Evolutionary conservation across 2,888 invertebrate species (phyloP).

Genomic region (Palloptera scutellata): DNA sequence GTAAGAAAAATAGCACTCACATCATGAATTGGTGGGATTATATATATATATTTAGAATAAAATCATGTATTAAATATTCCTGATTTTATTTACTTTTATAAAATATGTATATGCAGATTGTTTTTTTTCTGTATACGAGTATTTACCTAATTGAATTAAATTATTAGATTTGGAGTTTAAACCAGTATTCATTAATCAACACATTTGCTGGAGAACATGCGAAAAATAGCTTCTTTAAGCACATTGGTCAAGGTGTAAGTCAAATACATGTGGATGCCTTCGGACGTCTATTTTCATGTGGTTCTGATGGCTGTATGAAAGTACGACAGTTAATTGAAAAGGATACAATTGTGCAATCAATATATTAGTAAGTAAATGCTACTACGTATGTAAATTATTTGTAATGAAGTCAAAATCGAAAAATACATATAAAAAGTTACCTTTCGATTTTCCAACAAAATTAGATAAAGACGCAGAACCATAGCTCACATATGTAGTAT

Average conservation of each 20-base stretch:
- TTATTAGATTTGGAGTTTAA: constrained; percentile 88
- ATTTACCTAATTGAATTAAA: constrained; percentile 5
- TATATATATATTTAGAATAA: too few species aligned
- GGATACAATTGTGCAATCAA: constrained; percentile 69
- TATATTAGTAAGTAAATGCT: constrained; percentile 62
- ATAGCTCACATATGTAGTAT: too few species aligned
- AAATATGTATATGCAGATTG: too few species aligned
- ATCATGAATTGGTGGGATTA: too few species aligned
- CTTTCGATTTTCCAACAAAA: too few species aligned
- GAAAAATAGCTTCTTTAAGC: constrained; percentile 95
- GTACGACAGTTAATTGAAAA: constrained; percentile 90
- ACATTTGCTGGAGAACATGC: constrained; percentile 95
- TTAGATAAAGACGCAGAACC: too few species aligned
- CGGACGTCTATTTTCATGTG: constrained; percentile 94
- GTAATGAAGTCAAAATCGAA: too few species aligned
- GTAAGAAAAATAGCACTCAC: constrained; percentile 63
- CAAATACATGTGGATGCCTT: constrained; percentile 92
- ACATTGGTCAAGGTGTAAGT: constrained; percentile 95
- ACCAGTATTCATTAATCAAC: constrained; percentile 85
- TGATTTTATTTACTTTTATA: too few species aligned
- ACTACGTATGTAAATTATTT: too few species aligned
- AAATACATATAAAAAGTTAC: too few species aligned
- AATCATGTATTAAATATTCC: too few species aligned
- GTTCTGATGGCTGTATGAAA: constrained; percentile 99
- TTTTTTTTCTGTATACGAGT: too few species aligned